A percentile compares a stretch with the other conserved stretches of the same genome.
phyloP scores from a whole-genome alignment of 2,888 invertebrate genomes.

The Elmis aenea region DNA sequence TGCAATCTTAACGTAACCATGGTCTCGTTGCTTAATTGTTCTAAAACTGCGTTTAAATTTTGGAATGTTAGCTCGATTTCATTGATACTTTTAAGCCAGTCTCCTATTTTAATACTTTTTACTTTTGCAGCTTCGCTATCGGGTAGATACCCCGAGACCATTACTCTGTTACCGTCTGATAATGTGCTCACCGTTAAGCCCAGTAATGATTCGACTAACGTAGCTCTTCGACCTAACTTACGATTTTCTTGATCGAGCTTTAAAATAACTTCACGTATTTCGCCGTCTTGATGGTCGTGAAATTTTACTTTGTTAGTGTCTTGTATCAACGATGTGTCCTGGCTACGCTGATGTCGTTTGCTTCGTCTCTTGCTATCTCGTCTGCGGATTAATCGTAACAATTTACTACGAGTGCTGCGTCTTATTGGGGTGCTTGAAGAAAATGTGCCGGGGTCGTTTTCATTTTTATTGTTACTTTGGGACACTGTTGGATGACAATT shows the following conservation, averaged over 20 bases:
- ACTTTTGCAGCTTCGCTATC: slow-evolving; percentile 58
- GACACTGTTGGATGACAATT: slow-evolving; percentile 51
- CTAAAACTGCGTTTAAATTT: slow-evolving; percentile 62
- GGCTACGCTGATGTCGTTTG: slow-evolving; percentile 35
- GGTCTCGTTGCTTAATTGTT: slow-evolving; percentile 51
- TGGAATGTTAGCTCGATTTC: slow-evolving; percentile 67
- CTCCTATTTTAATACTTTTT: slow-evolving; percentile 70
- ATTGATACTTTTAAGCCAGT: slow-evolving; percentile 74
- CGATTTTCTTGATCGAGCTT: slow-evolving; percentile 54
- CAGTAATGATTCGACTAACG: slow-evolving; percentile 72
- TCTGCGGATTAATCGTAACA: slow-evolving; percentile 50
- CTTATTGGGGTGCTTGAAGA: slow-evolving; percentile 40
- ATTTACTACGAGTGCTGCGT: slow-evolving; percentile 48
- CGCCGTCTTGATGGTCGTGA: slow-evolving; percentile 50
- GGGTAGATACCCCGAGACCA: slow-evolving; percentile 69
- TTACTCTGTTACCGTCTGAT: slow-evolving; percentile 66
- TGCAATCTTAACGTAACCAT: slow-evolving; percentile 61
- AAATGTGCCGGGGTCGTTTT: slow-evolving; percentile 30
- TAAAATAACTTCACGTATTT: slow-evolving; percentile 53
- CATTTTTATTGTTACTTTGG: slow-evolving; percentile 29
- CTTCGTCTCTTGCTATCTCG: slow-evolving; percentile 51
- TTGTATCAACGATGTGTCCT: slow-evolving; percentile 29
- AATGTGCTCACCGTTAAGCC: slow-evolving; percentile 73
- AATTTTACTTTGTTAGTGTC: slow-evolving; percentile 42
- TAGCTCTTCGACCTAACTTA: slow-evolving; percentile 60